Conservation (phyloP, 2,888 invertebrate species). For the Minunthozetes semirufus region DNA sequence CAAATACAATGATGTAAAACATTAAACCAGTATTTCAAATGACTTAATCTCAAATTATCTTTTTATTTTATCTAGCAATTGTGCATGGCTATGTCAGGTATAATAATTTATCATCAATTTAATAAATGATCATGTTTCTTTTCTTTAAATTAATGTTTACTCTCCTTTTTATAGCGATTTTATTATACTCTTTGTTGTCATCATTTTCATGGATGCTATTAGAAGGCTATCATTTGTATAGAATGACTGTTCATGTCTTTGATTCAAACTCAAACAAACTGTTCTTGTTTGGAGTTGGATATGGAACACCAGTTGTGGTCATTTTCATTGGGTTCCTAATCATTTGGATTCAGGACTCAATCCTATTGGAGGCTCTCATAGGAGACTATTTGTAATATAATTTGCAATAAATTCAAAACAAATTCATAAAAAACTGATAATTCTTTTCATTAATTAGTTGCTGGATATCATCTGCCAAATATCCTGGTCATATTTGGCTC, state of each 20-base stretch:
- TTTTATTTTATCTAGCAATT: neutral
- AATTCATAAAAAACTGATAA: neutral
- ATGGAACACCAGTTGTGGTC: slow-evolving; percentile 11
- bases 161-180: neutral
- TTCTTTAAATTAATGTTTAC: too few relatives aligned
- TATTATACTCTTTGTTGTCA: slow-evolving; percentile 38
- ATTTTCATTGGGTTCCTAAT: neutral
- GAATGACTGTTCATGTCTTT: slow-evolving; percentile 39
- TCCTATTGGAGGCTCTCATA: slow-evolving; percentile 16
- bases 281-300: neutral
- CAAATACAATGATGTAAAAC: neutral
- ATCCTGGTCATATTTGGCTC: slow-evolving; percentile 9
- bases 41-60: neutral
- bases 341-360: slow-evolving; percentile 16
- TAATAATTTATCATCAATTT: neutral
- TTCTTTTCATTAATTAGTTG: slow-evolving; percentile 2
- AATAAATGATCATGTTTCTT: too few relatives aligned
- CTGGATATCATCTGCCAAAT: slow-evolving; percentile 29
- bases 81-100: slow-evolving; percentile 37
- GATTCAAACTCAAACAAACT: neutral
- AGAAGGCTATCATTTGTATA: slow-evolving; percentile 39
- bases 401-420: neutral
- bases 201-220: slow-evolving; percentile 41
- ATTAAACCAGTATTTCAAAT: neutral
- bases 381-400: slow-evolving; percentile 28